phyloP scores from a whole-genome alignment of 1,140 invertebrate genomes.

The Papilio glaucus region DNA sequence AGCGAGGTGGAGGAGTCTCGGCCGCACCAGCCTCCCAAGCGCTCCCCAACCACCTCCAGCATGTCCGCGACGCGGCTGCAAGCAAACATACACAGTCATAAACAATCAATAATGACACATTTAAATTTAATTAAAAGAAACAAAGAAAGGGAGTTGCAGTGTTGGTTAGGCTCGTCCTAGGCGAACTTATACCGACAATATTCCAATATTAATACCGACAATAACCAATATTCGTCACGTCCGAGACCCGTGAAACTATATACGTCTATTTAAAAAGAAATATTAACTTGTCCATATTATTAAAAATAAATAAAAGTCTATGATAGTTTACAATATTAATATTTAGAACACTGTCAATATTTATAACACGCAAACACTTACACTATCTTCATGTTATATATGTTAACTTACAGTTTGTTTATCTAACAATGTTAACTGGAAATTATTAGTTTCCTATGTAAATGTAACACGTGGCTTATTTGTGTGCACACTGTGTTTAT shows the following conservation, averaged over 20 bases:
- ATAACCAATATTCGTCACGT: too few relatives aligned
- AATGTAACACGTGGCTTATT: neutral
- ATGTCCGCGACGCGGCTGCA: slow-evolving; percentile 76
- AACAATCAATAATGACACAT: neutral
- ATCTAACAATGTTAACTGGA: neutral
- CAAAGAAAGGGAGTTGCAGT: too few relatives aligned
- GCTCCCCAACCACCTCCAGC: slow-evolving; percentile 74
- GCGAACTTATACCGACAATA: too few relatives aligned
- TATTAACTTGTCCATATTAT: too few relatives aligned
- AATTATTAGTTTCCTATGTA: neutral
- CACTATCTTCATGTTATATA: too few relatives aligned
- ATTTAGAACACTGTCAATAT: neutral
- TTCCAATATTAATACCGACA: too few relatives aligned
- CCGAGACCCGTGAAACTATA: too few relatives aligned
- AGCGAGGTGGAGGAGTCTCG: slow-evolving; percentile 65
- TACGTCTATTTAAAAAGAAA: too few relatives aligned
- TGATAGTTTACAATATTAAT: neutral
- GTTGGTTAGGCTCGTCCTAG: too few relatives aligned
- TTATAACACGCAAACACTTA: neutral
- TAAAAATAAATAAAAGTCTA: neutral
- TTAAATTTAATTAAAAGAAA: neutral
- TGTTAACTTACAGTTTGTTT: neutral
- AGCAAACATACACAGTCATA: slow-evolving; percentile 45
- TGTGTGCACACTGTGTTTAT: neutral
- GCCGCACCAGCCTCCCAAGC: slow-evolving; percentile 75